phyloP scores from a whole-genome alignment of 2,888 invertebrate genomes.

The Himalopsyche tibetana region DNA sequence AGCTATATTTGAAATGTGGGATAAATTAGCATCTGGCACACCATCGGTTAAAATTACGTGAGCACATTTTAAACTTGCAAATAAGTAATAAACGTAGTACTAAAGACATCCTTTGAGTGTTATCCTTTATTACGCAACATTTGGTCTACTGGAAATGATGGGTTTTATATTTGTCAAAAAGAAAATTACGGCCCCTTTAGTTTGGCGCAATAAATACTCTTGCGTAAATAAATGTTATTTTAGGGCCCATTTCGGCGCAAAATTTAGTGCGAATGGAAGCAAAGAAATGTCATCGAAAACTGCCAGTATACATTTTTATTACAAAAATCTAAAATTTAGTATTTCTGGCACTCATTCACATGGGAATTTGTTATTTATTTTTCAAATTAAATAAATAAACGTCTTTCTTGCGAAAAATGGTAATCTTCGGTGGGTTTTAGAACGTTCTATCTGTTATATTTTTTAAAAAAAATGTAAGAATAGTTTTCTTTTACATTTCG shows the following conservation, averaged over 20 bases:
- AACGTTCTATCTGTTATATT: too few species aligned
- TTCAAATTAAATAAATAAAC: background rate
- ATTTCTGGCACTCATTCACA: background rate
- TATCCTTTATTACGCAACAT: background rate
- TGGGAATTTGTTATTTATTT: background rate
- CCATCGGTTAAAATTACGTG: background rate
- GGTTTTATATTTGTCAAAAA: background rate
- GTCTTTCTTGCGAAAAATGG: background rate
- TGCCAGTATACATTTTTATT: background rate
- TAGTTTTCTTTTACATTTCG: too few species aligned
- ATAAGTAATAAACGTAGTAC: background rate
- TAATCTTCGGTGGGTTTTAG: background rate
- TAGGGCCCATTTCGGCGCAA: background rate
- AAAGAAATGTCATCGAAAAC: slow-evolving; percentile 8
- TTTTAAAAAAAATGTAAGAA: too few species aligned
- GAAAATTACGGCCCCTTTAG: background rate
- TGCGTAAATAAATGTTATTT: background rate
- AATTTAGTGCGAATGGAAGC: background rate
- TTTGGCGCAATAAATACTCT: background rate
- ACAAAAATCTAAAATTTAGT: background rate
- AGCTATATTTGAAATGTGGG: background rate
- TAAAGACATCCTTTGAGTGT: background rate
- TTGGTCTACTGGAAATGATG: background rate
- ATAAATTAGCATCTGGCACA: background rate
- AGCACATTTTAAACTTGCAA: background rate